Percentiles rank a stretch among this genome's conserved stretches.
Evolutionary conservation across 1,140 invertebrate genomes (phyloP).

Genomic region (Argopecten irradians): DNA sequence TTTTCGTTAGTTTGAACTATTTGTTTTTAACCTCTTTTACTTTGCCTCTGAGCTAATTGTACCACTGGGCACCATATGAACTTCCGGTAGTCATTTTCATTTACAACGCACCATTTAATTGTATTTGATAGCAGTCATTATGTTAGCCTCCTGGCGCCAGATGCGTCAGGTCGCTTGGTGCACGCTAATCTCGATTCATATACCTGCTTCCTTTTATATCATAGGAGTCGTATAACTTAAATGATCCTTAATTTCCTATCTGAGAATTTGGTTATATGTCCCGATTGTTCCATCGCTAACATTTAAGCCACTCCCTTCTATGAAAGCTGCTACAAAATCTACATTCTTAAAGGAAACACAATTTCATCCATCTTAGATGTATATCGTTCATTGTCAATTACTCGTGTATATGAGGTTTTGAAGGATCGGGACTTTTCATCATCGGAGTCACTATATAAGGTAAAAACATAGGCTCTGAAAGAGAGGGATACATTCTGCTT

Average conservation of each 20-base stretch:
- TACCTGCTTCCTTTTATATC: not conserved
- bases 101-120: not conserved
- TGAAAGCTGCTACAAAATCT: too few relatives aligned
- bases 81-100: not conserved
- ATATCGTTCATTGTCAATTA: too few relatives aligned
- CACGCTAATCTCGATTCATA: not conserved
- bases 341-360: too few relatives aligned
- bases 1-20: too few relatives aligned
- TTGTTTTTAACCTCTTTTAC: too few relatives aligned
- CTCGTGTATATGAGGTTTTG: too few relatives aligned
- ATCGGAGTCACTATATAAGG: too few relatives aligned
- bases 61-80: not conserved
- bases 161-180: not conserved
- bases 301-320: too few relatives aligned
- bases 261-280: not conserved
- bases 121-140: not conserved
- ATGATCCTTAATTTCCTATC: not conserved
- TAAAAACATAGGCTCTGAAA: too few relatives aligned
- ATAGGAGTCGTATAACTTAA: not conserved
- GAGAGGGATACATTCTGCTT: too few relatives aligned
- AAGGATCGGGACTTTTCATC: too few relatives aligned
- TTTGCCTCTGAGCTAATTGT: not conserved
- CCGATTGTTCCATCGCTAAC: not conserved
- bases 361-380: too few relatives aligned
- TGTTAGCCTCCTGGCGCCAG: not conserved